Evolutionary conservation across 2,888 invertebrate species (phyloP).

Genomic region (Sinelater perroti): DNA sequence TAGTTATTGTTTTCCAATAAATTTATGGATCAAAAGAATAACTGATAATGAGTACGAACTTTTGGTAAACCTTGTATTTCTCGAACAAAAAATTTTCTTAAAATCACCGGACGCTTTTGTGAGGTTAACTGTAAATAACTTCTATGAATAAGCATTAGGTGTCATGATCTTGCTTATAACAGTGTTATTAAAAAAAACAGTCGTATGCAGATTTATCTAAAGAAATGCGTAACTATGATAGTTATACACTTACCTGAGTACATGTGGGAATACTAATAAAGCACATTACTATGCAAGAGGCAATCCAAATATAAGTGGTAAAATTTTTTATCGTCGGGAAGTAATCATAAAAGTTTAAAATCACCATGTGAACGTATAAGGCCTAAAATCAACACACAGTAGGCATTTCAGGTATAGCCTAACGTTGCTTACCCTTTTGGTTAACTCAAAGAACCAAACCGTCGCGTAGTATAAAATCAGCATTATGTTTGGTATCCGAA

Average conservation of each 20-base stretch:
- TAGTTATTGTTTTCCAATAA: too few species aligned
- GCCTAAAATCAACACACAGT: conserved; percentile 40
- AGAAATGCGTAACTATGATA: too few species aligned
- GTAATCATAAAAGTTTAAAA: conserved; percentile 45
- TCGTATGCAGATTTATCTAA: too few species aligned
- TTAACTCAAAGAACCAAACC: conserved; percentile 40
- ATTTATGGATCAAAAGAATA: too few species aligned
- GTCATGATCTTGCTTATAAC: too few species aligned
- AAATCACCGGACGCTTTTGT: too few species aligned
- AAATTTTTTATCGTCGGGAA: conserved; percentile 41
- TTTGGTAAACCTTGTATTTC: too few species aligned
- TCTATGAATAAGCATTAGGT: too few species aligned
- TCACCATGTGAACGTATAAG: conserved; percentile 38
- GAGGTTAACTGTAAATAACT: too few species aligned
- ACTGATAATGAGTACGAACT: too few species aligned
- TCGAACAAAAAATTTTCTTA: too few species aligned
- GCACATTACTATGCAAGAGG: conserved; percentile 6
- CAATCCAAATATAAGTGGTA: conserved; percentile 36
- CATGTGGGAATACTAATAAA: conserved; percentile 3
- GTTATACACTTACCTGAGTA: conserved; percentile 12
- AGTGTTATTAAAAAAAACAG: too few species aligned
- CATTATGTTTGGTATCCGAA: conserved; percentile 38
- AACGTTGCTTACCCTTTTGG: conserved; percentile 38
- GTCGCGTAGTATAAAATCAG: conserved; percentile 37
- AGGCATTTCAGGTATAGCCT: neutral